Evolutionary conservation across 1,140 invertebrate genomes (phyloP), one percentile per base, ranked within the genome.

Genomic region (Trachymyrmex septentrionalis): DNA sequence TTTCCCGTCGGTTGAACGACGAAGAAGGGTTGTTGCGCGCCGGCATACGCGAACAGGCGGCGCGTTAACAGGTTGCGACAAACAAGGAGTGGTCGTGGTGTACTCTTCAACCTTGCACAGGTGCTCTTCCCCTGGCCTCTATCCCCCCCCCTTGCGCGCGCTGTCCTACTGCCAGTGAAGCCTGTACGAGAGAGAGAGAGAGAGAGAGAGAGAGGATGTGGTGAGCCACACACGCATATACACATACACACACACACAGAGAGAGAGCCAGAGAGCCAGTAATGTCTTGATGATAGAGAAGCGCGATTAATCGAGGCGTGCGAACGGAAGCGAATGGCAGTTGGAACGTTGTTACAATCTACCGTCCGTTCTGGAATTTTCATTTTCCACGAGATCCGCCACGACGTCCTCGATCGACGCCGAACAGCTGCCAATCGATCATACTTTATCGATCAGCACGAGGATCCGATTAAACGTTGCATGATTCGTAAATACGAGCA

Each of bases 11-110:
- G 85, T 72, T 82, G 53, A 86, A 53, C 85, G 76, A 53, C 80
- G 69, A 50, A 75, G 80, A 84, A 86, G 78, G 85, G 85, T 85
- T 80, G 72, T 44, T 75, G 72, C 53, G 85, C 64, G 63, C 61
- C 44, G 80, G 16, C 27, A 84, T 69, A 84, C 80, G 80, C 80
- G 80, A 84, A 50, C 48, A 77, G 76, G 77, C 85, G 67, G 66
- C 85, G 85, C 85, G 77, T 86, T 86, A 86, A 80, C 85, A 86
- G 77, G 85, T 86, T 86, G 85, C 67, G 77, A 82, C 85, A 86
- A 86, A 86, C 85, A 82, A 86, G 85, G 85, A 84, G 80, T 84
- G 80, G 80, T 84, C 80, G 80, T 84, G 80, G 48, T 69, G 77
- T 84, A 84, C 44, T 84, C 80, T 84, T 84, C 80, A 84, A 84